phyloP scores from a whole-genome alignment of 1,140 invertebrate species.

The Euura saliciscinereae region DNA sequence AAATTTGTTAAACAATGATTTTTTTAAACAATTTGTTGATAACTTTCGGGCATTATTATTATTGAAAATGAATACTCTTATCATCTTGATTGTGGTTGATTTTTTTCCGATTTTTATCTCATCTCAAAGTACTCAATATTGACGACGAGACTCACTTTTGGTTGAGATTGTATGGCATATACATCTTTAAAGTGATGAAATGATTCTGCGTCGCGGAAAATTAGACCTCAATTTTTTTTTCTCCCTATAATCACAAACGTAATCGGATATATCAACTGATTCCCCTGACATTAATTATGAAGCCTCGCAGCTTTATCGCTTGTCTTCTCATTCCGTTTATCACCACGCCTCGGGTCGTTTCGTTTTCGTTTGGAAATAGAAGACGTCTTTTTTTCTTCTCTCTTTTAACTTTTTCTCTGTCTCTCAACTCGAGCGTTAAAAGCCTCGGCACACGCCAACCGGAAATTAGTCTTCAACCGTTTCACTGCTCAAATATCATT shows the following conservation, averaged over 20 bases:
- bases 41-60: too few relatives aligned
- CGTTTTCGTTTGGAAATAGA: background rate
- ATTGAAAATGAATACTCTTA: too few relatives aligned
- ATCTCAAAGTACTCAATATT: too few relatives aligned
- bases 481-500: background rate
- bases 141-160: too few relatives aligned
- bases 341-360: background rate
- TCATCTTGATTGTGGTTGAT: too few relatives aligned
- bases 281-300: background rate
- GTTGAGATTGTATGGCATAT: too few relatives aligned
- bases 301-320: background rate
- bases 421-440: background rate
- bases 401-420: background rate
- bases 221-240: background rate
- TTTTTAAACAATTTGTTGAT: too few relatives aligned
- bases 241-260: background rate
- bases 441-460: background rate
- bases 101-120: too few relatives aligned
- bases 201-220: too few relatives aligned
- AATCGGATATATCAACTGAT: background rate
- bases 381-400: background rate
- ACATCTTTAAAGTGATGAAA: background rate
- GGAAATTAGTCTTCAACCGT: background rate
- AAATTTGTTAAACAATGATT: too few relatives aligned
- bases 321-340: background rate